Base-by-base conservation (phyloP, 2,888 invertebrate genomes). In the Plebejus melissa region DNA sequence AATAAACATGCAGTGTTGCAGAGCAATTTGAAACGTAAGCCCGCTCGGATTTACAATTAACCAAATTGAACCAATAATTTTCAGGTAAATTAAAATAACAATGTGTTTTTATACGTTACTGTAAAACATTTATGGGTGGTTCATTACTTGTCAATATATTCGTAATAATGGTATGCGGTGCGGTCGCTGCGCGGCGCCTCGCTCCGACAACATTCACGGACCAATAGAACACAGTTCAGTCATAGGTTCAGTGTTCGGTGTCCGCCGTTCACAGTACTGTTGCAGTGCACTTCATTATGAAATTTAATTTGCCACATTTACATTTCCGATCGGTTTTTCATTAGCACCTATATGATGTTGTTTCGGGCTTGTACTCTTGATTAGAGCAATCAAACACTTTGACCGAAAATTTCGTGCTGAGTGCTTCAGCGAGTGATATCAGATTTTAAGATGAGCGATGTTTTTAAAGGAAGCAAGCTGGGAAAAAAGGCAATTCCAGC, bases 81-180 rank as follows among this genome's bases (percentile, higher is more conserved):
- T 79, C 77, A 77, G 78, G 77, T 77, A 80, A 80, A 81, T 82
- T 82, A 80, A 81, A 83, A 81, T 80, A 82, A 80, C 78, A 80
- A 79, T 80, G 80, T 83, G 82, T 83, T 85, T 86, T 84, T 83
- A 81, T 83, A 79, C 82, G 83, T 84, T 85, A 87, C 83, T 85
- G 82, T 82, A 82, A 84, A 84, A 82, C 83, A 85, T 88, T 86
- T 85, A 88, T 86, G 84, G 82, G 82, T 83, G 85, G 85, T 84
- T 85, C 84, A 84, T 83, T 83, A 85, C 82, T 82, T 86, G 87
- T 88, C 89, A 87, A 89, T 89, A 84, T 85, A 82, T 84, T 83
- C 80, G 83, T 87, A 88, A 88, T 87, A 88, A 88, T 87, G 84
- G 85, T 87, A 87, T 82, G 46, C 83, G 77, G 80, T 81, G 83